Evolutionary conservation across 2,888 invertebrate species (phyloP), one percentile per base, ranked within the genome.

Genomic region (Drosophila picticornis): DNA sequence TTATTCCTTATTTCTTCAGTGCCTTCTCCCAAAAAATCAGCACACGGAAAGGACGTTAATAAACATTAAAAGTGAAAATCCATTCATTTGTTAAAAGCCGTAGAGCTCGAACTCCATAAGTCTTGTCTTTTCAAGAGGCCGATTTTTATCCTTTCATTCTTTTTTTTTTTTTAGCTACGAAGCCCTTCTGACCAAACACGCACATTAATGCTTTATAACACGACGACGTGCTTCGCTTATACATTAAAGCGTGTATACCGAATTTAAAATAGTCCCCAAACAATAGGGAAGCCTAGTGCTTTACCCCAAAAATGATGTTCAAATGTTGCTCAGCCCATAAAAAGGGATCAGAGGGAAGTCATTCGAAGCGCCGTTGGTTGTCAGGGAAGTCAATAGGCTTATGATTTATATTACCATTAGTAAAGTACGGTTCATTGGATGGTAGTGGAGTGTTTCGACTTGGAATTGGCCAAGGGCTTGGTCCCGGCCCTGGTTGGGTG

Each of bases 341-440:
- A 88, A 88, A 82, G 76, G 90, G 85, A 85, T 89, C 85, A 80
- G 80, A 53, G 57, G 69, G 76, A 75, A 84, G 78, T 77, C 84
- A 59, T 69, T 75, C 67, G 60, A 61, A 64, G 65, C 31, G 52
- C 60, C 19, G 55, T 55, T 27, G 55, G 65, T 68, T 68, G 70
- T 72, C 72, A 63, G 62, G 64, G 75, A 64, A 83, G 80, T 87
- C 87, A 81, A 87, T 87, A 80, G 90, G 77, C 84, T 88, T 88
- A 90, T 87, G 87, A 87, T 87, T 90, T 87, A 87, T 90, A 81
- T 74, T 32, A 59, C 77, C 89, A 90, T 87, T 90, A 87, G 77
- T 66, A 58, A 53, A 79, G 81, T 79, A 70, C 70, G 77, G 70
- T 72, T 80, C 81, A 86, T 80, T 89, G 81, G 70, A 31, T 25